These are phyloP conservation scores for Phrynocephalus vlangalii DNA, from an alignment of 2,797 vertebrate species.

Conservation along the genomic window DNA sequence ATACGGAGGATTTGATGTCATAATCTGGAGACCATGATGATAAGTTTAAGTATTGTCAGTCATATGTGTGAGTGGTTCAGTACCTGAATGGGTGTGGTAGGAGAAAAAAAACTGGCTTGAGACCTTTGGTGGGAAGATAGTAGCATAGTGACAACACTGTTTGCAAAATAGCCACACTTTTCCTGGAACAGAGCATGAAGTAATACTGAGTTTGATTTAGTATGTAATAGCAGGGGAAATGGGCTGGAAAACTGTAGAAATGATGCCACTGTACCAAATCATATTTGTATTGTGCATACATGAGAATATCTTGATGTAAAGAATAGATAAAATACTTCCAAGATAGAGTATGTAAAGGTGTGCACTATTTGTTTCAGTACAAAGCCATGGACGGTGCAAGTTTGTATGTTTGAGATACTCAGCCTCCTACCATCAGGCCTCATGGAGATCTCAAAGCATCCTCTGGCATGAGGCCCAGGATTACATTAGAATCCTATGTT, in stretches of 20 bases:
- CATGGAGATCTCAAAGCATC: background rate
- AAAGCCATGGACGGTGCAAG: background rate
- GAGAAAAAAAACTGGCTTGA: background rate
- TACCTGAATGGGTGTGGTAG: background rate
- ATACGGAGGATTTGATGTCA: background rate
- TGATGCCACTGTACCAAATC: too few species aligned
- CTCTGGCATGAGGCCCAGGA: background rate
- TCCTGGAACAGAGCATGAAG: slow-evolving; percentile 55
- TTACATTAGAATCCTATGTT: background rate
- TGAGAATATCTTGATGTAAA: background rate
- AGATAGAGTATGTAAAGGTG: too few species aligned
- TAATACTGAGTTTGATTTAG: background rate
- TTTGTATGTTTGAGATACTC: background rate
- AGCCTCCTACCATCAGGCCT: background rate
- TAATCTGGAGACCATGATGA: background rate
- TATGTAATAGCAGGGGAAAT: slow-evolving; percentile 1
- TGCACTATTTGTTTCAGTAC: background rate
- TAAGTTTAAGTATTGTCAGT: background rate
- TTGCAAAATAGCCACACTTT: slow-evolving; percentile 50
- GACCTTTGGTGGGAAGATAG: slow-evolving; percentile 50
- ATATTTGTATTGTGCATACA: background rate
- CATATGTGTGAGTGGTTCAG: background rate
- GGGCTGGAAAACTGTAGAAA: slow-evolving; percentile 21
- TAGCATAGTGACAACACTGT: slow-evolving; percentile 27
- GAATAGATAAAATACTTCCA: background rate